These are phyloP conservation scores for Orchestia grillus DNA, from an alignment of 1,140 invertebrate species.

Conservation along the genomic window DNA sequence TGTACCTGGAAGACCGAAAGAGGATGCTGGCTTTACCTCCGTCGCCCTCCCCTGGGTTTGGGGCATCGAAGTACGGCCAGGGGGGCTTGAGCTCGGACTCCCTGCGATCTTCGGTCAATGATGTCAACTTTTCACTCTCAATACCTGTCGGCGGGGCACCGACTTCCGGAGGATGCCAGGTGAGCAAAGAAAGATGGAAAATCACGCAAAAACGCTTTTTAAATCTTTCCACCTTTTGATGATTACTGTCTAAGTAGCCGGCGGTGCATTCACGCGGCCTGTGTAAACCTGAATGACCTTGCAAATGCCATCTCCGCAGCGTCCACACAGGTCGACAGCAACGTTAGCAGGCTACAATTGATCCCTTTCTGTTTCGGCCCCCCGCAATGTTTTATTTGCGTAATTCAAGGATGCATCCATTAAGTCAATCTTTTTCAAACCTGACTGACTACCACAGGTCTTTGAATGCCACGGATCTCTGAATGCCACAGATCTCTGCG, in stretches of 20 bases:
- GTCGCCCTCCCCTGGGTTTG: constrained; percentile 57
- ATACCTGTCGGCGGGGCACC: constrained; percentile 64
- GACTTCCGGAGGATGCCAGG: constrained; percentile 14
- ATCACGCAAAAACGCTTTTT: neutral
- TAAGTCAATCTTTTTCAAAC: too few relatives aligned
- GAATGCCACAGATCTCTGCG: too few relatives aligned
- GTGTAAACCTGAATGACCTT: neutral
- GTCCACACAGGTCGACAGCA: too few relatives aligned
- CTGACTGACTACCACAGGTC: too few relatives aligned
- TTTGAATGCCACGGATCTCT: too few relatives aligned
- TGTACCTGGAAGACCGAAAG: constrained; percentile 91
- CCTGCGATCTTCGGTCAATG: constrained; percentile 65
- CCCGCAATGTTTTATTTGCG: too few relatives aligned
- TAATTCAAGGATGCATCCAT: too few relatives aligned
- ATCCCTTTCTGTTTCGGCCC: too few relatives aligned
- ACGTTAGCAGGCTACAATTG: too few relatives aligned
- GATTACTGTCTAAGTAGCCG: neutral
- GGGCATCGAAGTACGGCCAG: constrained; percentile 59
- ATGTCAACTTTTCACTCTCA: constrained; percentile 67
- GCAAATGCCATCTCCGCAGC: too few relatives aligned
- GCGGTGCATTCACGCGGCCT: neutral
- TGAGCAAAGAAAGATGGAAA: neutral
- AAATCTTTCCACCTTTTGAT: neutral
- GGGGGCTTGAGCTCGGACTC: constrained; percentile 68
- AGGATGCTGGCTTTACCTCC: constrained; percentile 74